Evolutionary conservation across 2,113 vertebrate species (phyloP), one percentile per base, ranked within the genome.

Genomic region (Hippolais icterina): DNA sequence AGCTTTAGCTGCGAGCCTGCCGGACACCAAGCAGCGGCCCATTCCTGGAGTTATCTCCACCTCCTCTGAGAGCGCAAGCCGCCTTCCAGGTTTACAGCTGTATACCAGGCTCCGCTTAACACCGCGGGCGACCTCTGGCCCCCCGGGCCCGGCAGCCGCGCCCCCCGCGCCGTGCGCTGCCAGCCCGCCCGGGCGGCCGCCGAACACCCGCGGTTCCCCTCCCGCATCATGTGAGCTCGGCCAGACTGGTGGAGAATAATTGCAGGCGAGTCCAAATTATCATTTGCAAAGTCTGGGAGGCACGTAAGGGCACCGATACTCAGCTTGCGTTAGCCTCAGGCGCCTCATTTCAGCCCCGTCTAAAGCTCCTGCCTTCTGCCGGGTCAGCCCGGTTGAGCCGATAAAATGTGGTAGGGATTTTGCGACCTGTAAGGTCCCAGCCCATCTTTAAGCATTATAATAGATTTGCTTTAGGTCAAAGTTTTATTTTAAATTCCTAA

Each of bases 81-180:
- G 87, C 83, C 60, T 56, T 56, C 63, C 65, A 5, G 50, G 2
- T 54, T 12, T 6, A 29, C 91, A 71, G 72, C 91, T 19, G 23
- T 21, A 44, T 4, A 49, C 87, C 96, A 95, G 95, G 76, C 90
- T 95, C 81, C 11, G 83, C 89, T 82, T 94, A 10, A 9, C 31
- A 60, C 90, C 6, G 5, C 17, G 25, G 74, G 76, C 27, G 52
- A 81, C 75, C 88, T 79, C 93, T 68, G 39, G 23, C 81, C 84
- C 69, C 84, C 83, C 9, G 20, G 53, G 71, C 61, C 37, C 15
- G 42, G 42, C 41, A 42, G 41, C 41, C 37, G 37, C 37, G 37
- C 37, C 37, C 37, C 37, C 37, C 37, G 37, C 37, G 37, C 37
- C 37, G 37, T 6, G 59, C 47, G 60, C 60, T 18, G 72, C 11